These are phyloP conservation scores for Ammodytes dubius DNA, from an alignment of 2,113 vertebrate genomes.

Conservation along the genomic window DNA sequence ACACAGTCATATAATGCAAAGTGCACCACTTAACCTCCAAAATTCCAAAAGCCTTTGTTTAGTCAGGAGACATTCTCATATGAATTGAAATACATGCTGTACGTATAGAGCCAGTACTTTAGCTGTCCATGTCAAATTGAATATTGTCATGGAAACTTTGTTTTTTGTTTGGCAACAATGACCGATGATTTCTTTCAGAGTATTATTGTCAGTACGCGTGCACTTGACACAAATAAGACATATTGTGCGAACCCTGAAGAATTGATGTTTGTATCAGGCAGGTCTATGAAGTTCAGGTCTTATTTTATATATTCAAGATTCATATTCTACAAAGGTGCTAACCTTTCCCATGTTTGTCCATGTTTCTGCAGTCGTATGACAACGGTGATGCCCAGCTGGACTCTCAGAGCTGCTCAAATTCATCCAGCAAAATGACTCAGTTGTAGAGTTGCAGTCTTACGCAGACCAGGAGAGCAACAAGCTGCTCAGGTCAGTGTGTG, in stretches of 20 bases:
- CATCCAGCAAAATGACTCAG: conserved; percentile 95
- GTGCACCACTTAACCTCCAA: neutral
- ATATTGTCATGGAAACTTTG: neutral
- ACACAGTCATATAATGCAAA: no score
- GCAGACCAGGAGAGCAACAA: conserved; percentile 95
- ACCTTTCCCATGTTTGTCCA: neutral
- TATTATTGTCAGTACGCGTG: neutral
- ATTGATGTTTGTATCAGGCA: neutral
- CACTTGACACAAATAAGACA: neutral
- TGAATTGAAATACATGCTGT: neutral
- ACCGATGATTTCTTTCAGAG: neutral
- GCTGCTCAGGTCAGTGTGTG: conserved; percentile 89
- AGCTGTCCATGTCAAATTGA: neutral
- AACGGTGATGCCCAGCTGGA: conserved; percentile 94
- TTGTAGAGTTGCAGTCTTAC: conserved; percentile 93
- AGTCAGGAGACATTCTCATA: no score
- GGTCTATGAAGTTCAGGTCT: neutral
- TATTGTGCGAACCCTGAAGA: neutral
- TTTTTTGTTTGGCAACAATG: neutral
- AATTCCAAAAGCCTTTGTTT: neutral
- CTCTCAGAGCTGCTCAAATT: conserved; percentile 94
- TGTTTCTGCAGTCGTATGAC: conserved; percentile 89
- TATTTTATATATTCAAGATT: neutral
- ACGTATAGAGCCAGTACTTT: neutral
- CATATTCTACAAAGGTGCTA: neutral